Base-by-base conservation (phyloP, 2,888 invertebrate genomes). In the Orthonevra nobilis region DNA sequence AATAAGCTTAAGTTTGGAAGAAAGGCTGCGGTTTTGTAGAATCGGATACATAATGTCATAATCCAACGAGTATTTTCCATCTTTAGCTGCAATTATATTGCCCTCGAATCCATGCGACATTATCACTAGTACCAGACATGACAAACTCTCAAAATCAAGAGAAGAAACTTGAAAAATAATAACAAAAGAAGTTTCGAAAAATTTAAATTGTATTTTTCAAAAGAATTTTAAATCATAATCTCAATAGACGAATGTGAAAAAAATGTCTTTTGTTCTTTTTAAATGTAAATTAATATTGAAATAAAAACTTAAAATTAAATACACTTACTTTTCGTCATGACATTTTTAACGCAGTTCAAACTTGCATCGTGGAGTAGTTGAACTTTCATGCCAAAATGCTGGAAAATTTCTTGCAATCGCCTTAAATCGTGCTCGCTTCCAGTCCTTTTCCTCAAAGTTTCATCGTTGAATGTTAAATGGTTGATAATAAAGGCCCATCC, bases 51-150 rank as follows among this genome's bases (percentile, higher is more conserved):
- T 42, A 9, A 73, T 30, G 12, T 73, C 34, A 23, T 34, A 26
- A 17, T 73, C 56, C 9, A 73, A 20, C 5, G 66, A 66, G 34
- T 73, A 73, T 7, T 15, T 6, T 1, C 73, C 73, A 34, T 73
- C 73, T 30, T 58, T 58, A 2, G 73, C 66, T 17, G 50, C 64
- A 14, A 73, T 20, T 34, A 42, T 52, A 12, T 66, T 58, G 15
- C 20, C 9, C 26, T 66, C 58, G 10, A 52, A 26, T 4, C 73
- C 73, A 50, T 73, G 73, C 2, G 73, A 66, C 73, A 73, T 73
- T 7, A 73, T 52, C 1, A 73, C 58, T 2, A 73, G 32, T 3
- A 66, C 58, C 28, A 73, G 10, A 20, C 73, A 66, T 4, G 73
- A 38, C 5, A 36, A 15, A 1, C 15, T 23, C 5, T 10, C 6